Evolutionary conservation across 2,113 vertebrate genomes (phyloP).

Genomic region (Maccullochella peelii): DNA sequence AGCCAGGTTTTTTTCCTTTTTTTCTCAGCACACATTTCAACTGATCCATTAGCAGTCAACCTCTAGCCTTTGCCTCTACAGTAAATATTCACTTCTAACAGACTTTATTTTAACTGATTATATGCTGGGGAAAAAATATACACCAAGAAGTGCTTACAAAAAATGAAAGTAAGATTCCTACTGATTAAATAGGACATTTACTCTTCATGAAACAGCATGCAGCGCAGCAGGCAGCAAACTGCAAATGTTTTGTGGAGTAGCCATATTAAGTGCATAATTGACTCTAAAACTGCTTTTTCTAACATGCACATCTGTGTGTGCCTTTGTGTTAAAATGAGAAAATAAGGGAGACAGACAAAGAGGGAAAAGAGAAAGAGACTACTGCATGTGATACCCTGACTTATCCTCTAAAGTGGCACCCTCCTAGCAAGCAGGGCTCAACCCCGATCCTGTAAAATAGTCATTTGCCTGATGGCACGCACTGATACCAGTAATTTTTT

Average conservation of each 20-base stretch:
- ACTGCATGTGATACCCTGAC: background rate
- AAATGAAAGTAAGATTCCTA: background rate
- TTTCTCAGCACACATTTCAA: background rate
- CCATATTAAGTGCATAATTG: background rate
- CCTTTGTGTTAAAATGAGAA: background rate
- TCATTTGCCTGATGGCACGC: slow-evolving; percentile 4
- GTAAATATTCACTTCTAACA: background rate
- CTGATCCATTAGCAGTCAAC: slow-evolving; percentile 4
- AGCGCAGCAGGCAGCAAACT: slow-evolving; percentile 5
- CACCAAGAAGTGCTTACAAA: background rate
- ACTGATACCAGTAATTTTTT: slow-evolving; percentile 25
- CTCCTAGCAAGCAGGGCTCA: slow-evolving; percentile 11
- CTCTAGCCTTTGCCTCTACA: background rate
- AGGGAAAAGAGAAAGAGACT: background rate
- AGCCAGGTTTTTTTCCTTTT: background rate
- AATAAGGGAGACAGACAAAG: background rate
- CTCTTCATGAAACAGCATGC: slow-evolving; percentile 35
- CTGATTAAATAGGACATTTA: slow-evolving; percentile 6
- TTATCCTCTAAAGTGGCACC: slow-evolving; percentile 23
- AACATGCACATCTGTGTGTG: background rate
- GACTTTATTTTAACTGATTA: slow-evolving; percentile 9
- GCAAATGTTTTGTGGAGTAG: background rate
- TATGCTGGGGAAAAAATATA: background rate
- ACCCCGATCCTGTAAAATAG: slow-evolving; percentile 19
- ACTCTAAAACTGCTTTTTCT: background rate